Percentiles rank a stretch among this genome's conserved stretches.
phyloP scores from a whole-genome alignment of 2,113 vertebrate genomes.

The Bostrychus sinensis region DNA sequence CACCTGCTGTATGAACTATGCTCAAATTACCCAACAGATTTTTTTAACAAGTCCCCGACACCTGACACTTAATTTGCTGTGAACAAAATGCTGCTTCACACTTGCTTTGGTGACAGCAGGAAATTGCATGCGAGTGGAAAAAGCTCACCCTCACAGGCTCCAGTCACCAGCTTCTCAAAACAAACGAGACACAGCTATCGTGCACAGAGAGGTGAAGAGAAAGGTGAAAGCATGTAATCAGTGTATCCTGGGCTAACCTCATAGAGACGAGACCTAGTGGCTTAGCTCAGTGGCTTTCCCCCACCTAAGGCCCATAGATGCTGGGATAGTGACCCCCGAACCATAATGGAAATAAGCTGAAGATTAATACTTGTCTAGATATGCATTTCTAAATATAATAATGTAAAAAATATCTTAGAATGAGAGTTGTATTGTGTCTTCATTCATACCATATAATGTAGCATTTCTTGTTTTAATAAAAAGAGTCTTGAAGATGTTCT shows the following conservation, averaged over 20 bases:
- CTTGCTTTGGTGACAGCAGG: conserved; percentile 21
- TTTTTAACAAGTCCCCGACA: conserved; percentile 7
- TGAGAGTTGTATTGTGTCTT: too few relatives aligned
- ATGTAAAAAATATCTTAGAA: too few relatives aligned
- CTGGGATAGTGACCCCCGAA: too few relatives aligned
- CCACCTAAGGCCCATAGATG: too few relatives aligned
- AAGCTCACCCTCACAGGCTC: not conserved
- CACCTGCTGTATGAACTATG: not conserved
- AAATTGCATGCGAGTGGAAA: conserved; percentile 10
- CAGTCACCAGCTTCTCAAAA: conserved; percentile 6
- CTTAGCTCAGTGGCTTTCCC: conserved; percentile 14
- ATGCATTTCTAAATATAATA: too few relatives aligned
- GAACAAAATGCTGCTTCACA: conserved; percentile 1
- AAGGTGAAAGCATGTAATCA: conserved; percentile 36
- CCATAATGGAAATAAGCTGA: too few relatives aligned
- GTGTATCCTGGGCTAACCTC: conserved; percentile 16
- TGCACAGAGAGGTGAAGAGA: not conserved
- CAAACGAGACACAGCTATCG: conserved; percentile 1
- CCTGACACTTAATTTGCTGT: conserved; percentile 16
- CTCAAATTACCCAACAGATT: not conserved
- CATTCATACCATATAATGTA: too few relatives aligned
- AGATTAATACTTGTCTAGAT: too few relatives aligned
- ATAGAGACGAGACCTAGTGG: not conserved
- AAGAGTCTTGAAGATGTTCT: too few relatives aligned
- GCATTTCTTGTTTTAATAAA: too few relatives aligned